phyloP scores from a whole-genome alignment of 2,113 vertebrate genomes.

The Drymodes brunneopygia region DNA sequence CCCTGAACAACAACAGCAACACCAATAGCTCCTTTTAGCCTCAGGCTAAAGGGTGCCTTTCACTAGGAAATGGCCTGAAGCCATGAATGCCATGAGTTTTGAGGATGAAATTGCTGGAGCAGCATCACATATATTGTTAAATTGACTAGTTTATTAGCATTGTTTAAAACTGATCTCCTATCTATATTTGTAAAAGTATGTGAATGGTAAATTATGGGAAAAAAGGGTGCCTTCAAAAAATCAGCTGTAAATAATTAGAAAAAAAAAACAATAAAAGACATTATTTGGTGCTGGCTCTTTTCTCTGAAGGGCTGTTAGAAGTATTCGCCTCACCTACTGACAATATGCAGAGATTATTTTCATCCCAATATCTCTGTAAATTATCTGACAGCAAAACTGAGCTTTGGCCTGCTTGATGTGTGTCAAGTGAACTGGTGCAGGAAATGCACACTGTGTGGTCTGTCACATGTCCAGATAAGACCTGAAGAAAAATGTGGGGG shows the following conservation, averaged over 20 bases:
- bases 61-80: not conserved
- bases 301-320: not conserved
- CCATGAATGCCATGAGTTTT: accelerated
- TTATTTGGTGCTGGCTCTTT: not conserved
- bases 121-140: not conserved
- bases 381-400: not conserved
- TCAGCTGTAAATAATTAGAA: not conserved
- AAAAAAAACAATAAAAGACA: not conserved
- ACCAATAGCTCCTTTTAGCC: not conserved
- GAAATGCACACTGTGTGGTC: not conserved
- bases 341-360: not conserved
- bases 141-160: not conserved
- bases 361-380: not conserved
- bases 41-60: not conserved
- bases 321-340: not conserved
- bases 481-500: not conserved
- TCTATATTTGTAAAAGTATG: not conserved
- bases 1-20: not conserved
- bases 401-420: not conserved
- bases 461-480: not conserved
- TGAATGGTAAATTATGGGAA: not conserved
- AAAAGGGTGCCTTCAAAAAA: not conserved
- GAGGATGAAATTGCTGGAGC: not conserved
- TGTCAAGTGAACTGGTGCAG: not conserved
- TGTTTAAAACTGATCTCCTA: not conserved